A percentile compares a stretch with the other conserved stretches of the same genome.
Conservation (phyloP, 2,797 vertebrate genomes). For the Microchirus variegatus region DNA sequence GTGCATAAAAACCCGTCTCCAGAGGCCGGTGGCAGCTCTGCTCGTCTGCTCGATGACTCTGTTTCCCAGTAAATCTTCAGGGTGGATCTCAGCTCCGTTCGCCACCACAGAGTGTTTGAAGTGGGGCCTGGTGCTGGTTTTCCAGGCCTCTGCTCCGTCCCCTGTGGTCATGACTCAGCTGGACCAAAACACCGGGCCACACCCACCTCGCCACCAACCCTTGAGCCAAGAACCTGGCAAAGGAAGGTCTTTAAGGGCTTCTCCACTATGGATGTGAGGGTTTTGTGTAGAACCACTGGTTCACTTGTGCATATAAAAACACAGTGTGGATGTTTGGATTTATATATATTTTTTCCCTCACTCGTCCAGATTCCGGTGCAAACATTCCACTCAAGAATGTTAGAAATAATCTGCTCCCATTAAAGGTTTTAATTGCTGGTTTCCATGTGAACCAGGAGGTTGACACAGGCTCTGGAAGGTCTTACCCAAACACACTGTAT, state of each 20-base stretch:
- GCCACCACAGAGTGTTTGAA: constrained; percentile 68
- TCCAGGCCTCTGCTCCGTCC: constrained; percentile 56
- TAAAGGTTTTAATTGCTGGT: background rate
- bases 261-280: constrained; percentile 11
- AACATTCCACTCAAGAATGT: background rate
- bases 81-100: constrained; percentile 68
- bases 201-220: constrained; percentile 48
- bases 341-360: background rate
- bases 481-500: background rate
- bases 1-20: constrained; percentile 56
- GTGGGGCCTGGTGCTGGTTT: constrained; percentile 48
- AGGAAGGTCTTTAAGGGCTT: constrained; percentile 17
- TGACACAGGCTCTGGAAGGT: background rate
- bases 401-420: background rate
- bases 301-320: constrained; percentile 11
- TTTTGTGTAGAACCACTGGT: constrained; percentile 23
- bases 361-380: background rate
- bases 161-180: constrained; percentile 67
- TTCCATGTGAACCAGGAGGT: background rate
- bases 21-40: constrained; percentile 42
- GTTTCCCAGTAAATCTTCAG: constrained; percentile 74
- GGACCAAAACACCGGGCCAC: constrained; percentile 61
- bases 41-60: constrained; percentile 64
- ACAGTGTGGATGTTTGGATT: background rate
- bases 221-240: constrained; percentile 35